These are phyloP conservation scores for Acronicta psi DNA, from an alignment of 2,888 invertebrate genomes.

Conservation along the genomic window DNA sequence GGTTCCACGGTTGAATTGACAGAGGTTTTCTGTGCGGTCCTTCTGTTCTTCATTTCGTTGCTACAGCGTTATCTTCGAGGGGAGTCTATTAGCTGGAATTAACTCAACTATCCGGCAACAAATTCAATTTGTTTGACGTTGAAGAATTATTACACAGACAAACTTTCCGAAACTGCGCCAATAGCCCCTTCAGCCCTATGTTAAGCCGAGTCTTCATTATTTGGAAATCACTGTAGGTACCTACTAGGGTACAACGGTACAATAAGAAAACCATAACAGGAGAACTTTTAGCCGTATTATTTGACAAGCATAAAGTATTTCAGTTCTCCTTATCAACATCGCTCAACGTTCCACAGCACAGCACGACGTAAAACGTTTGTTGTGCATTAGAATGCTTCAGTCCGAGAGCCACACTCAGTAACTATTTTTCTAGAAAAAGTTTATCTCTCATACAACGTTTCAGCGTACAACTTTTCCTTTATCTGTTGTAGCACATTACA, in stretches of 20 bases:
- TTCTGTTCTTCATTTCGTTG: slow-evolving; percentile 20
- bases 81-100: slow-evolving; percentile 46
- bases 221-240: not conserved
- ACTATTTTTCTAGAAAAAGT: not conserved
- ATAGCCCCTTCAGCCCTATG: too few relatives aligned
- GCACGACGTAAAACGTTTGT: too few relatives aligned
- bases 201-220: not conserved
- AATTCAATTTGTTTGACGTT: slow-evolving; percentile 53
- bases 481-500: slow-evolving; percentile 27
- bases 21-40: not conserved
- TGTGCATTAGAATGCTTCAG: too few relatives aligned
- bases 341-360: too few relatives aligned
- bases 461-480: slow-evolving; percentile 18
- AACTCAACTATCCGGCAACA: slow-evolving; percentile 50
- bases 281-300: too few relatives aligned
- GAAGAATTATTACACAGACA: slow-evolving; percentile 44
- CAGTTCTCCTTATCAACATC: too few relatives aligned
- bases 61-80: slow-evolving; percentile 10
- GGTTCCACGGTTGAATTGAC: not conserved
- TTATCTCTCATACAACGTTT: slow-evolving; percentile 3
- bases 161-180: slow-evolving; percentile 19
- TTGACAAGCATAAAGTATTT: too few relatives aligned
- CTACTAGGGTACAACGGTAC: too few relatives aligned
- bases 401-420: not conserved
- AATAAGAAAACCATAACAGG: too few relatives aligned